A percentile compares a stretch with the other conserved stretches of the same genome.
phyloP scores from a whole-genome alignment of 2,888 invertebrate genomes.

The Isoperla grammatica region DNA sequence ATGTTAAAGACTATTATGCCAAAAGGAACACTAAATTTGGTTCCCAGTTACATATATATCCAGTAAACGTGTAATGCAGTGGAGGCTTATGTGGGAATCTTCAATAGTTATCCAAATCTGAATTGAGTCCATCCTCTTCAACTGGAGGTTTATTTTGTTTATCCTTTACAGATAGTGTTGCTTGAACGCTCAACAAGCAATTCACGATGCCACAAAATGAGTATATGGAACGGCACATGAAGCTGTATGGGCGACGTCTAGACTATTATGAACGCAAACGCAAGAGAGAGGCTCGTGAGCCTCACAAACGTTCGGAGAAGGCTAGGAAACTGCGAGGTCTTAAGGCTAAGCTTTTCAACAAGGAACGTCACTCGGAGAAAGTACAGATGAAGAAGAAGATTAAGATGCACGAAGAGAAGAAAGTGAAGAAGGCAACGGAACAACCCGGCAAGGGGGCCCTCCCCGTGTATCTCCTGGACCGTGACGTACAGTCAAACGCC shows the following conservation, averaged over 20 bases:
- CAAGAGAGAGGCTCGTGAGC: constrained; percentile 91
- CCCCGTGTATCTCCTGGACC: constrained; percentile 94
- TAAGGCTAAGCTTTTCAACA: constrained; percentile 97
- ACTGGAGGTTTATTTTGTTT: too few relatives aligned
- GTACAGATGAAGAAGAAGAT: constrained; percentile 99
- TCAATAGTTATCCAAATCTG: too few relatives aligned
- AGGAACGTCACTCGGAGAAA: constrained; percentile 94
- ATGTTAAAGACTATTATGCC: too few relatives aligned
- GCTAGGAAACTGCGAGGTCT: constrained; percentile 90
- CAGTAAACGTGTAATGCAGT: too few relatives aligned
- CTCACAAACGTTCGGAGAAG: constrained; percentile 84
- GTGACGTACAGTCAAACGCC: constrained; percentile 89
- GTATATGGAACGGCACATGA: constrained; percentile 96
- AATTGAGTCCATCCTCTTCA: constrained; percentile 11
- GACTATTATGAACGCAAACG: constrained; percentile 97
- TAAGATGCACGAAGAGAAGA: constrained; percentile 93
- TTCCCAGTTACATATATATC: too few relatives aligned
- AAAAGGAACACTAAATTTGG: too few relatives aligned
- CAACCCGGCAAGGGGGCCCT: constrained; percentile 86
- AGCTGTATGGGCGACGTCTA: constrained; percentile 90
- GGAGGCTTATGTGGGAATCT: too few relatives aligned
- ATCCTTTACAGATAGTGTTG: neutral
- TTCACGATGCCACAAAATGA: constrained; percentile 95
- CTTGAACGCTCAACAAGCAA: neutral
- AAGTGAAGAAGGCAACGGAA: constrained; percentile 75